Percentiles rank a stretch among this genome's conserved stretches.
Evolutionary conservation across 2,888 invertebrate genomes (phyloP).

Genomic region (Agriopis marginaria): DNA sequence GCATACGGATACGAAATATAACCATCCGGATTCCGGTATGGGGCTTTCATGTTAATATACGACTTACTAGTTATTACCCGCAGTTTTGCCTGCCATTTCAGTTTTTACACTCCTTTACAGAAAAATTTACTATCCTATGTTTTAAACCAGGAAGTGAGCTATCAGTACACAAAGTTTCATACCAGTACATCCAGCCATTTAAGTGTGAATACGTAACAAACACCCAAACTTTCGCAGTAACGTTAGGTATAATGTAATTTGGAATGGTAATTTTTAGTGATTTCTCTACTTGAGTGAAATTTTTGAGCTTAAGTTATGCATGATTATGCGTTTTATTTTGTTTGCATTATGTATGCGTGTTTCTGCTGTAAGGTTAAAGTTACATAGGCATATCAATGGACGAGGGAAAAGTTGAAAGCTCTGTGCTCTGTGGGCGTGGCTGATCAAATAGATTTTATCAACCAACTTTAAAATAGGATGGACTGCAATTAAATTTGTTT

Average conservation of each 20-base stretch:
- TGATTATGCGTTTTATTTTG: constrained; percentile 13
- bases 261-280: constrained; percentile 34
- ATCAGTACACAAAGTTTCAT: neutral
- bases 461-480: too few relatives aligned
- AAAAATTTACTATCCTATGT: too few relatives aligned
- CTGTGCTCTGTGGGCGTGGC: neutral
- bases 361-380: constrained; percentile 11
- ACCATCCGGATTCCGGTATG: constrained; percentile 43
- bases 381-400: neutral
- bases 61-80: neutral
- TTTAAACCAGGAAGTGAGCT: too few relatives aligned
- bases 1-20: constrained; percentile 40
- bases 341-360: constrained; percentile 10
- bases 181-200: neutral
- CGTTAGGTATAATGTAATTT: constrained; percentile 28
- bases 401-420: constrained; percentile 5
- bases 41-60: constrained; percentile 39
- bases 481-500: too few relatives aligned
- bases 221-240: constrained; percentile 2
- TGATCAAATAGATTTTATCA: too few relatives aligned
- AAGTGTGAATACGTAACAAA: neutral
- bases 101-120: too few relatives aligned
- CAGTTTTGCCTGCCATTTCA: neutral
- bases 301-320: constrained; percentile 19
- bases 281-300: constrained; percentile 35